Conservation (phyloP, 2,888 invertebrate genomes). For the Cordilura impudica region DNA sequence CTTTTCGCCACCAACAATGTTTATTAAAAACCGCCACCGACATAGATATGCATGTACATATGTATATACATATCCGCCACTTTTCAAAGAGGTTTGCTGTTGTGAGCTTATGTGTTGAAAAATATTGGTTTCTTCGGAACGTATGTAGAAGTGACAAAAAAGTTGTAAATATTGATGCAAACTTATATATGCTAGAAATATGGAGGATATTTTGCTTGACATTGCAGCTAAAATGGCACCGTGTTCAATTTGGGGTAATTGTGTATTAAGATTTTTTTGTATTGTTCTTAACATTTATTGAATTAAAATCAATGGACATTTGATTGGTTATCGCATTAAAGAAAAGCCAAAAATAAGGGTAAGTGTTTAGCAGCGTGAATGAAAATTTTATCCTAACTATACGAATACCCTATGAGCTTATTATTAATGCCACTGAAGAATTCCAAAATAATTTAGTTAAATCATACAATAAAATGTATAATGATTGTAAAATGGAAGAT, state of each 20-base stretch:
- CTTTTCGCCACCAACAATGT: conserved; percentile 18
- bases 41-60: conserved; percentile 3
- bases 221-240: conserved; percentile 17
- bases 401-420: too few relatives aligned
- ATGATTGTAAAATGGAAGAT: too few relatives aligned
- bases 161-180: conserved; percentile 38
- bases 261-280: conserved; percentile 37
- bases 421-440: too few relatives aligned
- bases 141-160: not conserved
- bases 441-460: too few relatives aligned
- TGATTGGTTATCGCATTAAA: too few relatives aligned
- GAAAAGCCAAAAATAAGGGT: too few relatives aligned
- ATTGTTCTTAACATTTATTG: not conserved
- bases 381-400: too few relatives aligned
- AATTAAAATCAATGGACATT: not conserved
- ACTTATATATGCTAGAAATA: conserved; percentile 44
- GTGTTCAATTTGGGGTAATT: conserved; percentile 42
- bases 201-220: conserved; percentile 45
- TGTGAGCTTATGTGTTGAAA: too few relatives aligned
- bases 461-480: too few relatives aligned
- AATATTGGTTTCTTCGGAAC: not conserved
- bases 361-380: too few relatives aligned
- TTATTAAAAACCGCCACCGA: conserved; percentile 26
- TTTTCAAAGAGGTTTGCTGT: not conserved
- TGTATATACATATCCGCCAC: not conserved